Evolutionary conservation across 2,797 vertebrate species (phyloP).

Genomic region (Tragopan temminckii): DNA sequence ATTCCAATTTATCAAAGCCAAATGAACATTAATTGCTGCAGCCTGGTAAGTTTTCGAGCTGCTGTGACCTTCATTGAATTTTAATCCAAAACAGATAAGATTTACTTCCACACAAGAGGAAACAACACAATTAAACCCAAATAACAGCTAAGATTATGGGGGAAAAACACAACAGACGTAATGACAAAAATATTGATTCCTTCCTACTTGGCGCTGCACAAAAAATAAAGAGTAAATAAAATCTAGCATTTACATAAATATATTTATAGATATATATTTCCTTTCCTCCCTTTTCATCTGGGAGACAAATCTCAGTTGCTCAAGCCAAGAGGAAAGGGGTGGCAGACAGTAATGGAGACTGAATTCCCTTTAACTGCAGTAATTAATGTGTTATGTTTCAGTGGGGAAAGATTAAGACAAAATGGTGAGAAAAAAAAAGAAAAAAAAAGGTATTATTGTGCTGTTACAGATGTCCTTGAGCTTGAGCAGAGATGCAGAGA

Average conservation of each 20-base stretch:
- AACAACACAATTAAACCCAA: slow-evolving; percentile 86
- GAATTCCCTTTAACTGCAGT: slow-evolving; percentile 81
- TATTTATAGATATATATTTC: not conserved
- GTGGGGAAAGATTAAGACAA: slow-evolving; percentile 77
- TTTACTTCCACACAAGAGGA: slow-evolving; percentile 85
- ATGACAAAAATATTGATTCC: slow-evolving; percentile 76
- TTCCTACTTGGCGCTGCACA: slow-evolving; percentile 63
- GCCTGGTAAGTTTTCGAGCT: slow-evolving; percentile 85
- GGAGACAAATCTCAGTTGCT: slow-evolving; percentile 66
- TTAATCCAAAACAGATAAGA: slow-evolving; percentile 88
- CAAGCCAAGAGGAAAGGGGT: slow-evolving; percentile 73
- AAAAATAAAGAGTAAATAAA: slow-evolving; percentile 52
- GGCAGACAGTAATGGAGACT: slow-evolving; percentile 78
- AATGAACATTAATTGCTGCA: slow-evolving; percentile 88
- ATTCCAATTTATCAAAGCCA: slow-evolving; percentile 88
- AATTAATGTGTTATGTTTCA: slow-evolving; percentile 85
- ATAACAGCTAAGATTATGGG: slow-evolving; percentile 81
- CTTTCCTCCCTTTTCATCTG: slow-evolving; percentile 27
- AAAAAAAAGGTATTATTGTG: slow-evolving; percentile 59
- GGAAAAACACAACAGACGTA: slow-evolving; percentile 46
- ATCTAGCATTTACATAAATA: slow-evolving; percentile 10
- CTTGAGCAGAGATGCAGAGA: slow-evolving; percentile 38
- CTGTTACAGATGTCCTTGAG: slow-evolving; percentile 76
- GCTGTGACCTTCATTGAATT: slow-evolving; percentile 88
- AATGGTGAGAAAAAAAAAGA: slow-evolving; percentile 30